These are phyloP conservation scores for Drepanosiphum platanoidis DNA, from an alignment of 2,888 invertebrate genomes.

Conservation along the genomic window DNA sequence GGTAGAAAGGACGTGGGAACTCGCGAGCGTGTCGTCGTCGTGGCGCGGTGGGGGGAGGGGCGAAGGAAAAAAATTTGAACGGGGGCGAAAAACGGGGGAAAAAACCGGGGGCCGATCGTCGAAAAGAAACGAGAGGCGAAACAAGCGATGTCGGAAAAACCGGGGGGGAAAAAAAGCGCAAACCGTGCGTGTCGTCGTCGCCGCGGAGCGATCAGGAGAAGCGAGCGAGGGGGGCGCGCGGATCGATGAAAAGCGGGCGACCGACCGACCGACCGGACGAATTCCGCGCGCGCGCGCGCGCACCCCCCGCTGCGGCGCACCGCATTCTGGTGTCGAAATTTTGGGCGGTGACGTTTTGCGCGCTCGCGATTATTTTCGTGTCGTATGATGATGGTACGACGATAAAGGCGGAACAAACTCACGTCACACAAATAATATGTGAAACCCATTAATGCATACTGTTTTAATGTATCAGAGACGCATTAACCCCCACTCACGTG, in stretches of 20 bases:
- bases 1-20: background rate
- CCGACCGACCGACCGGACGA: constrained; percentile 16
- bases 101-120: too few relatives aligned
- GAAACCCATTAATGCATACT: too few relatives aligned
- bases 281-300: background rate
- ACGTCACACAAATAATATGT: too few relatives aligned
- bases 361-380: background rate
- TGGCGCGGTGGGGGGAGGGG: background rate
- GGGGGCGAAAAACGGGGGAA: background rate
- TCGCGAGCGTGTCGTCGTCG: background rate
- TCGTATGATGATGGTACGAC: too few relatives aligned
- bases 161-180: background rate
- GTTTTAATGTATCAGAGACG: too few relatives aligned
- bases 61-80: background rate
- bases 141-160: background rate
- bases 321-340: constrained; percentile 53
- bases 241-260: constrained; percentile 62
- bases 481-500: too few relatives aligned
- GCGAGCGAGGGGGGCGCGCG: background rate
- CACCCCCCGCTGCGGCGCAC: background rate
- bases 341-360: constrained; percentile 1
- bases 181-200: constrained; percentile 26
- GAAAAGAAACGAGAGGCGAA: background rate
- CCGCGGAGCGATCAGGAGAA: constrained; percentile 15
- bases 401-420: too few relatives aligned